Conservation (phyloP, 1,140 invertebrate genomes). For the Rhagoletis pomonella region DNA sequence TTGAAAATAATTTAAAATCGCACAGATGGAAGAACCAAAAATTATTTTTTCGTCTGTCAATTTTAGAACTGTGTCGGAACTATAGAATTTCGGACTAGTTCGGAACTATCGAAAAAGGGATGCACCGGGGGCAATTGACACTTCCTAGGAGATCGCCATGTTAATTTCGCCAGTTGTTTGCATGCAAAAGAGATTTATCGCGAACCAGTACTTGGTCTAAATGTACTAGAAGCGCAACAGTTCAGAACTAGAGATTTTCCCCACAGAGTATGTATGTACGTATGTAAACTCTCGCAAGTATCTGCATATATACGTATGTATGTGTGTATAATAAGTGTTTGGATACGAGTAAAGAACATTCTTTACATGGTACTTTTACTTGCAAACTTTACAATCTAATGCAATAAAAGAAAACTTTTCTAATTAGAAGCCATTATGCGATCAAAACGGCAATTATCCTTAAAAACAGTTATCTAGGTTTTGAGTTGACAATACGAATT, state of each 20-base stretch:
- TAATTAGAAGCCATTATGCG: constrained; percentile 70
- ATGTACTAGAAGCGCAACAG: no score
- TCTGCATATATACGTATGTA: not conserved
- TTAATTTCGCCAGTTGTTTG: no score
- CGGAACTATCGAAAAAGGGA: no score
- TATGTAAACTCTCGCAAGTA: not conserved
- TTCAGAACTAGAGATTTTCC: no score
- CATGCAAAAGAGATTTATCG: no score
- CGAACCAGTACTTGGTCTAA: no score
- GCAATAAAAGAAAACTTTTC: constrained; percentile 71
- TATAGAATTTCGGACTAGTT: not conserved
- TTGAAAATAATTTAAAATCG: no score
- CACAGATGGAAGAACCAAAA: no score
- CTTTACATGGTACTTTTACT: constrained; percentile 1
- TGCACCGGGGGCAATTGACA: no score
- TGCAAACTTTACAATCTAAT: constrained; percentile 53
- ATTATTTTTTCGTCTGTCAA: no score
- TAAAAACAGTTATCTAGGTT: not conserved
- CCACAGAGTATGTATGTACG: not conserved
- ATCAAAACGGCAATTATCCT: constrained; percentile 68
- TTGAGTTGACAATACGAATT: not conserved
- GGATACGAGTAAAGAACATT: not conserved
- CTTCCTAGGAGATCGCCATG: no score
- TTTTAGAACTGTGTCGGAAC: no score
- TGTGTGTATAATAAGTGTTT: not conserved